Percentiles rank a stretch among this genome's conserved stretches.
These are phyloP conservation scores for Ennomos fuscantarius DNA, from an alignment of 2,888 invertebrate genomes.

Conservation along the genomic window DNA sequence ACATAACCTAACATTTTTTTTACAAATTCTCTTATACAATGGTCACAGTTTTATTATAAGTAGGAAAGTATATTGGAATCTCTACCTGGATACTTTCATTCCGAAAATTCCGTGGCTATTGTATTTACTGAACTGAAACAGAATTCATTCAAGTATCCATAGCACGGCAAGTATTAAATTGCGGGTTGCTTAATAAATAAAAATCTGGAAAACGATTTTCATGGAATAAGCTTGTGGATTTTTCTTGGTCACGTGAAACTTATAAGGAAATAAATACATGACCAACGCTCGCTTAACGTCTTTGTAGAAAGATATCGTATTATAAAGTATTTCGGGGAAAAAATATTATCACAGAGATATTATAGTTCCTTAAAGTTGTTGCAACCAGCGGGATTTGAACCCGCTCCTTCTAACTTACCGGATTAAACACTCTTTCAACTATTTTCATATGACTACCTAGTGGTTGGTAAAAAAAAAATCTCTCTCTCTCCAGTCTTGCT, in stretches of 20 bases:
- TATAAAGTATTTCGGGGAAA: not conserved
- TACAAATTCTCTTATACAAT: too few species aligned
- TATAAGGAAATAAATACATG: constrained; percentile 36
- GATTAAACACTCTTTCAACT: too few species aligned
- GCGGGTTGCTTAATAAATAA: constrained; percentile 15
- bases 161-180: constrained; percentile 1
- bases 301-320: constrained; percentile 11
- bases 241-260: constrained; percentile 49
- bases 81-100: not conserved
- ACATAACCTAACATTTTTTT: too few species aligned
- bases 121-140: constrained; percentile 14
- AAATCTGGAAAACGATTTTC: constrained; percentile 42
- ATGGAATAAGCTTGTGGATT: constrained; percentile 35
- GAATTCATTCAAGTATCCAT: constrained; percentile 7
- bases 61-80: too few species aligned
- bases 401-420: too few species aligned
- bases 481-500: too few species aligned
- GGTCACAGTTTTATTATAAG: too few species aligned
- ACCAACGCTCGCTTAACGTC: constrained; percentile 24
- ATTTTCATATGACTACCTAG: too few species aligned
- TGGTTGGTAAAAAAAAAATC: too few species aligned
- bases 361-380: too few species aligned
- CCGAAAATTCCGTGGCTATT: constrained; percentile 6
- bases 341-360: too few species aligned
- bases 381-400: too few species aligned